A percentile compares a stretch with the other conserved stretches of the same genome.
Conservation (phyloP, 2,113 vertebrate genomes). For the Saimiri boliviensis region DNA sequence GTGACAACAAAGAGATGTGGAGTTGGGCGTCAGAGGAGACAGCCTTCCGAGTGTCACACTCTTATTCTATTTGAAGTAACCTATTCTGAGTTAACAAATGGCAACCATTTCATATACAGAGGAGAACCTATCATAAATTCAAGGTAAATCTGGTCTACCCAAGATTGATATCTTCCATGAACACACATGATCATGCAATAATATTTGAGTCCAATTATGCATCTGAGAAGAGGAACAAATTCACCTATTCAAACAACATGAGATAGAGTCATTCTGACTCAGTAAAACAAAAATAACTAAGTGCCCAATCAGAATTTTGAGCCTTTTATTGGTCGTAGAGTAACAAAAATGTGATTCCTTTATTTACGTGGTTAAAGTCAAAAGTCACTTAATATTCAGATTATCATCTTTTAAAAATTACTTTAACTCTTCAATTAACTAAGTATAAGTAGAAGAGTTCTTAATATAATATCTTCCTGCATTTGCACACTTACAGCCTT, state of each 20-base stretch:
- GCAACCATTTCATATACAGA: background rate
- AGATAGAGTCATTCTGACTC: background rate
- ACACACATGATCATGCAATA: background rate
- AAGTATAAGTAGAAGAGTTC: background rate
- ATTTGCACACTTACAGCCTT: background rate
- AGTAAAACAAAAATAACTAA: background rate
- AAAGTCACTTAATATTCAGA: background rate
- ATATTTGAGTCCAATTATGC: background rate
- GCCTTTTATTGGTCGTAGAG: background rate
- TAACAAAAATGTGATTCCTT: background rate
- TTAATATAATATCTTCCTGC: background rate
- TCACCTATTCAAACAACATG: background rate
- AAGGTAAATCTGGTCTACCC: background rate
- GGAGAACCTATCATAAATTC: background rate
- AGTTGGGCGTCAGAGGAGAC: background rate
- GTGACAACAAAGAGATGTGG: background rate
- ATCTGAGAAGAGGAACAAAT: background rate
- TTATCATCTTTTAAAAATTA: background rate
- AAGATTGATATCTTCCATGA: background rate
- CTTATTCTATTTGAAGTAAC: background rate
- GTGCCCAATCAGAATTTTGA: background rate
- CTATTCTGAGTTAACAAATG: background rate
- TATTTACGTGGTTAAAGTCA: background rate
- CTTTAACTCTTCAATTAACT: background rate
- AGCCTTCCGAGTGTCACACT: background rate